These are phyloP conservation scores for Coracias cyanogaster DNA, from an alignment of 2,797 vertebrate genomes.

Conservation along the genomic window DNA sequence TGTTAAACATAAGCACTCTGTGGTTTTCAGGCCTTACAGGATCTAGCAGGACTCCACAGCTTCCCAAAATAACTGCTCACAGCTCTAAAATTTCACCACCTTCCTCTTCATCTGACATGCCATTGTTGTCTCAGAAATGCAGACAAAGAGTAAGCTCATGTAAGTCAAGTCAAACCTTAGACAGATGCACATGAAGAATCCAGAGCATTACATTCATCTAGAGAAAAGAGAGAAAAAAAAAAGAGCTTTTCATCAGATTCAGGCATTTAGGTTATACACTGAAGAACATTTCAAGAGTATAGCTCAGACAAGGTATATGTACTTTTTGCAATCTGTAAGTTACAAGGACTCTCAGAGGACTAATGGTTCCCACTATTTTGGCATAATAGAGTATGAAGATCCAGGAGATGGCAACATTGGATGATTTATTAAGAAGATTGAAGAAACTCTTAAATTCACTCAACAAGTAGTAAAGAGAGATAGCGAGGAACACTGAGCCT, in stretches of 20 bases:
- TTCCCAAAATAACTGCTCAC: background rate
- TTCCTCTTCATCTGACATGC: background rate
- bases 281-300: background rate
- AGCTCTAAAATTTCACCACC: background rate
- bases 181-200: background rate
- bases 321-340: background rate
- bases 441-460: background rate
- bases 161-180: background rate
- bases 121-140: background rate
- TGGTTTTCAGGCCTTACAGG: background rate
- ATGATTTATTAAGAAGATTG: background rate
- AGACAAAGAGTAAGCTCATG: background rate
- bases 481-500: background rate
- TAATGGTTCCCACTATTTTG: background rate
- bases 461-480: background rate
- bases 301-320: accelerated
- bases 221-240: background rate
- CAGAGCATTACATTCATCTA: background rate
- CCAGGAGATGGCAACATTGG: background rate
- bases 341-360: background rate
- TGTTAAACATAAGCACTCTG: background rate
- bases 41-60: background rate
- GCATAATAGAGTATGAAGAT: background rate
- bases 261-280: background rate
- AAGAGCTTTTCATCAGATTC: background rate